phyloP scores from a whole-genome alignment of 2,888 invertebrate genomes.

The Altica lythri region DNA sequence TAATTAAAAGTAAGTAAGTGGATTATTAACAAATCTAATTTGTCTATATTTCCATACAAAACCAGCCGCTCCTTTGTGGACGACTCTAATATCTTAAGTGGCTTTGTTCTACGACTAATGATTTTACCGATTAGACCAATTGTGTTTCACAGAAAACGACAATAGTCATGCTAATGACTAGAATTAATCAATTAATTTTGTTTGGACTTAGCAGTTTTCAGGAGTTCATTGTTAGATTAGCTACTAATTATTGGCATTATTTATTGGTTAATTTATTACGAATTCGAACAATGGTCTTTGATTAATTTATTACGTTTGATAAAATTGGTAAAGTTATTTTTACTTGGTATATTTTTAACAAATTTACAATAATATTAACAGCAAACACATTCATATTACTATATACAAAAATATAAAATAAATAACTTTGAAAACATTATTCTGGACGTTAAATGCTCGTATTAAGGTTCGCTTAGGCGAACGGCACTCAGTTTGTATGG shows the following conservation, averaged over 20 bases:
- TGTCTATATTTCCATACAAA: slow-evolving; percentile 10
- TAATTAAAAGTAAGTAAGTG: neutral
- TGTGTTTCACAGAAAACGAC: slow-evolving; percentile 19
- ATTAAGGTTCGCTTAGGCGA: no score
- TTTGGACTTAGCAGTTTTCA: slow-evolving; percentile 18
- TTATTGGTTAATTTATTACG: slow-evolving; percentile 14
- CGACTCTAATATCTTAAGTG: slow-evolving; percentile 23
- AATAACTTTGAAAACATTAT: no score
- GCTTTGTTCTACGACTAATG: slow-evolving; percentile 25
- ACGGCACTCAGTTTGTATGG: no score
- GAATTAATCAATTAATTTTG: slow-evolving; percentile 25
- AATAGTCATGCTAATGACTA: slow-evolving; percentile 18
- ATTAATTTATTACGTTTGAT: slow-evolving; percentile 12
- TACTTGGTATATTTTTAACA: no score
- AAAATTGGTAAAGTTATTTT: no score
- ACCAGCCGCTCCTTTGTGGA: slow-evolving; percentile 20
- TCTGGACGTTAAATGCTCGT: no score
- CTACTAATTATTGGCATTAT: slow-evolving; percentile 18
- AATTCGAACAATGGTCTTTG: neutral
- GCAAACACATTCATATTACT: no score
- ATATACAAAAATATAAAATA: no score
- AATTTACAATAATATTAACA: no score
- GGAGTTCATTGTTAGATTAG: slow-evolving; percentile 15
- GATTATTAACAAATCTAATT: slow-evolving; percentile 16
- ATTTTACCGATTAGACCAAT: slow-evolving; percentile 24